These are phyloP conservation scores for Goniozus legneri DNA, from an alignment of 1,140 invertebrate genomes.

Conservation along the genomic window DNA sequence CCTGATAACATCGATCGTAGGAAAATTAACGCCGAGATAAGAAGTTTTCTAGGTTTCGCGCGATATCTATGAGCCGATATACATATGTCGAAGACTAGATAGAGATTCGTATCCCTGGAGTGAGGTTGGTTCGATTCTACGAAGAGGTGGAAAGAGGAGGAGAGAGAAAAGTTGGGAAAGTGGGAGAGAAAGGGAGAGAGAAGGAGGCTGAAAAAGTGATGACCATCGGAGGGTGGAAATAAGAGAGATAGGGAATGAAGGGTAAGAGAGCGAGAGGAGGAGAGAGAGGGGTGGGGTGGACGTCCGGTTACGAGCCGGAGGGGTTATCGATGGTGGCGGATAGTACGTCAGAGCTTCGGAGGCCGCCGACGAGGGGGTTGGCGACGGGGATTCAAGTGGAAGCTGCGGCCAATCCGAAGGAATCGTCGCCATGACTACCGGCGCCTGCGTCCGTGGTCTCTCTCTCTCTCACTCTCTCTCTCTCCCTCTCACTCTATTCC, in stretches of 20 bases:
- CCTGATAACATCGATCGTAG: too few relatives aligned
- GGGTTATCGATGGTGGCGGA: conserved; percentile 49
- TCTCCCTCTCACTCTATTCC: not conserved
- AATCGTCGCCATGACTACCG: conserved; percentile 51
- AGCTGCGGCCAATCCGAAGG: conserved; percentile 54
- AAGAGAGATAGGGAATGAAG: not conserved
- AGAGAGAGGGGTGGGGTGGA: conserved; percentile 5
- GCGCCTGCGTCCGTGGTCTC: conserved; percentile 42
- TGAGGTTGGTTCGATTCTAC: too few relatives aligned
- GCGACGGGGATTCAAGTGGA: conserved; percentile 49
- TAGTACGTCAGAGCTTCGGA: conserved; percentile 30
- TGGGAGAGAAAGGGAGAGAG: conserved; percentile 3
- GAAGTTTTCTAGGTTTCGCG: too few relatives aligned
- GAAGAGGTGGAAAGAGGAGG: too few relatives aligned
- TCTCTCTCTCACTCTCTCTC: not conserved
- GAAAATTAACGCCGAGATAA: too few relatives aligned
- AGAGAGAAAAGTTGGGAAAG: not conserved
- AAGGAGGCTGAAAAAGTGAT: conserved; percentile 1
- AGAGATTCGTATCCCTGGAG: too few relatives aligned
- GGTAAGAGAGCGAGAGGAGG: not conserved
- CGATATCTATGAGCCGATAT: too few relatives aligned
- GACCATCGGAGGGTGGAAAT: conserved; percentile 14
- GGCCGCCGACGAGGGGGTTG: conserved; percentile 22
- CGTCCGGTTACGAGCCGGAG: conserved; percentile 23
- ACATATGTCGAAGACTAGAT: too few relatives aligned